phyloP scores from a whole-genome alignment of 2,797 vertebrate species.

The Onychomys leucogaster region DNA sequence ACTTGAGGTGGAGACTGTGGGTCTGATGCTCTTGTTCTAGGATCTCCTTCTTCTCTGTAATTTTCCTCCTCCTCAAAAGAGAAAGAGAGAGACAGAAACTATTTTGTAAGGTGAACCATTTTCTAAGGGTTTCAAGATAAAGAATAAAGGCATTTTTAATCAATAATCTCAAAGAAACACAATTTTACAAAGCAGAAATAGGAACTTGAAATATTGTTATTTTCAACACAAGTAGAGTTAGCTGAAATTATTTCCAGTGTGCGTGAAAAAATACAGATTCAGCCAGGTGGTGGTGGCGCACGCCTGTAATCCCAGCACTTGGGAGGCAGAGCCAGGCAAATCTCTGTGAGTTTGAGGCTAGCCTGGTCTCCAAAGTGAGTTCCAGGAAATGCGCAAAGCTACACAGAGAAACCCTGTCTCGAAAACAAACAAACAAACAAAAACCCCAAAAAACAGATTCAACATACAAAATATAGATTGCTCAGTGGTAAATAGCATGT shows the following conservation, averaged over 20 bases:
- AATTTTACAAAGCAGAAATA: constrained; percentile 62
- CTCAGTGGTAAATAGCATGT: neutral
- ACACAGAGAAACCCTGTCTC: too few relatives aligned
- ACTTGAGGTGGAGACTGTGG: constrained; percentile 95
- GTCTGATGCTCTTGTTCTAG: constrained; percentile 92
- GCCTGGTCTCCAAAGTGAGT: too few relatives aligned
- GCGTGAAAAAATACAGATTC: constrained; percentile 48
- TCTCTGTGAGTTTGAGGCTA: too few relatives aligned
- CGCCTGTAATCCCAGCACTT: too few relatives aligned
- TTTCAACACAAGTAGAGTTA: constrained; percentile 54
- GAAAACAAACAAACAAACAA: too few relatives aligned
- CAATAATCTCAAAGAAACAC: constrained; percentile 40
- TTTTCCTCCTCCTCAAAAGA: constrained; percentile 93
- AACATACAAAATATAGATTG: constrained; percentile 58
- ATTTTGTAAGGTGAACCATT: constrained; percentile 31
- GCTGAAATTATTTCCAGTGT: constrained; percentile 60
- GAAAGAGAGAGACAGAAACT: constrained; percentile 3
- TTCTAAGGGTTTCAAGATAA: constrained; percentile 36
- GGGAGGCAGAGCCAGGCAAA: too few relatives aligned
- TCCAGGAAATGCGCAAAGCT: too few relatives aligned
- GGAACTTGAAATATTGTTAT: constrained; percentile 39
- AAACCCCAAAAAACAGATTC: constrained; percentile 7
- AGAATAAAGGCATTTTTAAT: constrained; percentile 57
- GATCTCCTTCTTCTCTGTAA: constrained; percentile 92
- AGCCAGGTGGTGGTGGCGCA: too few relatives aligned